Conservation (phyloP, 1,140 invertebrate genomes). For the Sitobion miscanthi region DNA sequence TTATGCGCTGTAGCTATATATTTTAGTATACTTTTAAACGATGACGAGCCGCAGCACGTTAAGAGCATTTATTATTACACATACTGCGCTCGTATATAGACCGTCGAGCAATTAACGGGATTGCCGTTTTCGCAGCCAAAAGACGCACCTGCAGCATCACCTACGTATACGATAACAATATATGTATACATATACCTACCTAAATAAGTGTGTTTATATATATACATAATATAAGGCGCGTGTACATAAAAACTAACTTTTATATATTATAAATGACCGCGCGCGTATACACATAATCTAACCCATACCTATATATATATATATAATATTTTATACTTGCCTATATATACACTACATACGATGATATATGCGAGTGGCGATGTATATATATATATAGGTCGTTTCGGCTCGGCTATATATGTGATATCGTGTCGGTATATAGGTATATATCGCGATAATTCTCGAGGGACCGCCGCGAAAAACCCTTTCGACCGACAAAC, state of each 20-base stretch:
- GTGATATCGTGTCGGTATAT: not conserved
- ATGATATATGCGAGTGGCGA: not conserved
- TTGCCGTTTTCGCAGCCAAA: not conserved
- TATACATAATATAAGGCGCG: too few relatives aligned
- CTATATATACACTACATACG: not conserved
- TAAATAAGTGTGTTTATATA: not conserved
- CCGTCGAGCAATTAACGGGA: not conserved
- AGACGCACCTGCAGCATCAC: not conserved
- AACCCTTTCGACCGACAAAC: slow-evolving; percentile 22
- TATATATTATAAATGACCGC: not conserved
- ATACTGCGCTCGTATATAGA: not conserved
- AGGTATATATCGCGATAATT: not conserved
- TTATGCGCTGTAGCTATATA: not conserved
- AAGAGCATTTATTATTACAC: not conserved
- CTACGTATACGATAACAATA: not conserved
- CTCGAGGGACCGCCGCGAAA: not conserved
- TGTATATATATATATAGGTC: not conserved
- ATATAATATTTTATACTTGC: not conserved
- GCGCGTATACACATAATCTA: not conserved
- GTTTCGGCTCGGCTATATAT: not conserved
- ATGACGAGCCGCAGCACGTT: not conserved
- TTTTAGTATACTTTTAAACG: not conserved
- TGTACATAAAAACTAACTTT: not conserved
- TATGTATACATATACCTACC: not conserved
- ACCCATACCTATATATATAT: not conserved